Conservation (phyloP, 2,113 vertebrate species). For the Cinclus cinclus region DNA sequence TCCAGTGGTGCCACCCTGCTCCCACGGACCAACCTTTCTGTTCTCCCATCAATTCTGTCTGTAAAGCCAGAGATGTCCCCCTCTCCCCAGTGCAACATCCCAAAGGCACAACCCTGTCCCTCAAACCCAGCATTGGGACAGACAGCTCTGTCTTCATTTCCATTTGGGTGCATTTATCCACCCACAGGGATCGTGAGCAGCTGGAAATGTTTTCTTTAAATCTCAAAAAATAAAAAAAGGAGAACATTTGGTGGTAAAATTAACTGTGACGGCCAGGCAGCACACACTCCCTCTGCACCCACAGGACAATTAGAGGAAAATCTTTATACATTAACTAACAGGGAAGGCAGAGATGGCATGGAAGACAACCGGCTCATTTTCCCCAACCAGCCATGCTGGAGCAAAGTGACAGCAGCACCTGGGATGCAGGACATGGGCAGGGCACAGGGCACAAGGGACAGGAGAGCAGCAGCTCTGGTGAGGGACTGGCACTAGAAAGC, state of each 20-base stretch:
- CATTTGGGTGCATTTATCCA: background rate
- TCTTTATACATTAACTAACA: background rate
- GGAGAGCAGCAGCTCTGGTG: background rate
- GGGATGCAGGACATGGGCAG: background rate
- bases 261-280: background rate
- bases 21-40: background rate
- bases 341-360: background rate
- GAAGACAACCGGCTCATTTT: background rate
- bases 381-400: accelerated
- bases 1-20: background rate
- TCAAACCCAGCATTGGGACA: accelerated
- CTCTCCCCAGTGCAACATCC: background rate
- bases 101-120: background rate
- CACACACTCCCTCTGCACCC: background rate
- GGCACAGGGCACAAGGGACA: background rate
- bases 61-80: background rate
- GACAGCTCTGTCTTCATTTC: background rate
- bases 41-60: background rate
- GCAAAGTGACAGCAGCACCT: background rate
- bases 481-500: background rate
- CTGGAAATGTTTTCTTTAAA: background rate
- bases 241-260: constrained; percentile 6
- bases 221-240: too few relatives aligned
- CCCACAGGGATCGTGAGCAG: background rate
- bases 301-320: constrained; percentile 17